phyloP scores from a whole-genome alignment of 1,140 invertebrate genomes.

The Macrotrachela quadricornifera region DNA sequence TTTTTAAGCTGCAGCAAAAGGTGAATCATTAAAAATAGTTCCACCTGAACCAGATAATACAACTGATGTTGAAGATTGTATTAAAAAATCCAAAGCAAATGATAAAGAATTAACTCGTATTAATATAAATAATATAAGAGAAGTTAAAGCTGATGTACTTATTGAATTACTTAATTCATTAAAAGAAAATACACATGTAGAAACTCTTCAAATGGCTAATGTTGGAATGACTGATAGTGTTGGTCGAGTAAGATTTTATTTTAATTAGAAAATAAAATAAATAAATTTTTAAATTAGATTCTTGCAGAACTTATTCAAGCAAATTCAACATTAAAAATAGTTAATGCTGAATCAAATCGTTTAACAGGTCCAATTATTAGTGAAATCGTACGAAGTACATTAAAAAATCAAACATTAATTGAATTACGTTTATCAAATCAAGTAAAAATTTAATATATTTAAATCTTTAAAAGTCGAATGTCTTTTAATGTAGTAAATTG shows the following conservation, averaged over 20 bases:
- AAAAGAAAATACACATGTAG: slow-evolving; percentile 66
- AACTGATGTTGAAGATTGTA: slow-evolving; percentile 71
- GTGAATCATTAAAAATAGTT: slow-evolving; percentile 65
- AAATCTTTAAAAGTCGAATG: too few relatives aligned
- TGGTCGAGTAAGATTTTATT: slow-evolving; percentile 35
- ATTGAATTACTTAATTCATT: slow-evolving; percentile 64
- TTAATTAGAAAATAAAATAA: not conserved
- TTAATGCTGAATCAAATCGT: slow-evolving; percentile 91
- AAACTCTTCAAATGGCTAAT: slow-evolving; percentile 74
- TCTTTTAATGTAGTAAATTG: too few relatives aligned
- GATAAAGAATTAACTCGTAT: slow-evolving; percentile 62
- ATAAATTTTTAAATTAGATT: not conserved
- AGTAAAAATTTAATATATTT: slow-evolving; percentile 34
- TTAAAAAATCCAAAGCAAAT: slow-evolving; percentile 62
- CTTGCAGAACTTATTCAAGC: slow-evolving; percentile 48
- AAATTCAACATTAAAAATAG: slow-evolving; percentile 61
- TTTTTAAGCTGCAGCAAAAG: slow-evolving; percentile 53
- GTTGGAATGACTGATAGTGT: slow-evolving; percentile 69
- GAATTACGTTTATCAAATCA: slow-evolving; percentile 86
- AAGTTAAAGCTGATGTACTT: slow-evolving; percentile 22
- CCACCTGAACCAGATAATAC: slow-evolving; percentile 71
- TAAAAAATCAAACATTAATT: slow-evolving; percentile 61
- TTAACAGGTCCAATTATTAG: slow-evolving; percentile 56
- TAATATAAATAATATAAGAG: slow-evolving; percentile 76
- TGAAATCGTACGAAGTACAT: slow-evolving; percentile 56